Evolutionary conservation across 23 tunicate genomes (phyloP).

Genomic region (Trididemnum miniatum): DNA sequence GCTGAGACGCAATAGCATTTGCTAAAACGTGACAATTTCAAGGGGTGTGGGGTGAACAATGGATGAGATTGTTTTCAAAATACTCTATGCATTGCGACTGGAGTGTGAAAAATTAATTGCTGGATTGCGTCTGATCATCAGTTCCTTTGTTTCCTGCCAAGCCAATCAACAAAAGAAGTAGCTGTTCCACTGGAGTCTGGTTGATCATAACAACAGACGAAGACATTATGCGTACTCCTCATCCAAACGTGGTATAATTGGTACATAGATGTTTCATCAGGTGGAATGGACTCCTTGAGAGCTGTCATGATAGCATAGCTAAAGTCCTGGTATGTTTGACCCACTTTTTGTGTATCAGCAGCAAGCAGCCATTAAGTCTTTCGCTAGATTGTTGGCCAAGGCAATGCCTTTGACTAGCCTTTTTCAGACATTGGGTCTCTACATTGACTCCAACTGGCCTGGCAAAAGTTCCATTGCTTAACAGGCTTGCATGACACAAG

Average conservation of each 20-base stretch:
- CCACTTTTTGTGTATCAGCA: neutral
- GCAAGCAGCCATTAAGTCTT: no score
- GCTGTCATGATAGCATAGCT: neutral
- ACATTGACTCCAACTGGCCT: no score
- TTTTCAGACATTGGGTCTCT: no score
- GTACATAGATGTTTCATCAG: neutral
- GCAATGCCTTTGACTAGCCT: no score
- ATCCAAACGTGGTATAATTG: neutral
- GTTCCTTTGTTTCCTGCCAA: neutral
- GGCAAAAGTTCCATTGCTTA: no score
- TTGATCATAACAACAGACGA: neutral
- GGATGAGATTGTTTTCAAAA: neutral
- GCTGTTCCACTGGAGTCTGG: no score
- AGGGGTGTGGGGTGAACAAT: neutral
- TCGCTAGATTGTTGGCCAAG: no score
- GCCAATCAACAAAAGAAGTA: no score
- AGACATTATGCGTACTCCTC: neutral
- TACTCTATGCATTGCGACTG: neutral
- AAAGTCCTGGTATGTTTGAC: neutral
- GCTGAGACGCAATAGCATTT: no score
- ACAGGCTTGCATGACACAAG: no score
- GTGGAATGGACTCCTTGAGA: neutral
- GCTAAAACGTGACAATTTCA: neutral
- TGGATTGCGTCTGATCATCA: neutral
- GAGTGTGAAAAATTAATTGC: neutral